A percentile compares a stretch with the other conserved stretches of the same genome.
These are phyloP conservation scores for Scophthalmus maximus DNA, from an alignment of 2,113 vertebrate genomes.

Conservation along the genomic window DNA sequence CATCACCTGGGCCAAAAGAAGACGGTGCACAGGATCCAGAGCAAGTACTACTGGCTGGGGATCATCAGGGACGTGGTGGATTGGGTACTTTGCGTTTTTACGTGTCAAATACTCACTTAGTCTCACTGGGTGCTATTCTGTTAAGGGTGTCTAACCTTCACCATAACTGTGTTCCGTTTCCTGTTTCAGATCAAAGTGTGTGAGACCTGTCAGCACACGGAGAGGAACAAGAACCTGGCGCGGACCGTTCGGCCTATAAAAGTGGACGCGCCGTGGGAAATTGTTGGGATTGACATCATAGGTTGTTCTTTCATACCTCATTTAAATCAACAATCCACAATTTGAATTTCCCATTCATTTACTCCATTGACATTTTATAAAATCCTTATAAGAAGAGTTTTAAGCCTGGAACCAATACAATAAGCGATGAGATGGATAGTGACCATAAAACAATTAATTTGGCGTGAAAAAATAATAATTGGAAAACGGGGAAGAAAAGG, in stretches of 20 bases:
- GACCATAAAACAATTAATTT: no score
- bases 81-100: conserved; percentile 82
- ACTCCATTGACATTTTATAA: no score
- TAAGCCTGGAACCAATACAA: no score
- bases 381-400: no score
- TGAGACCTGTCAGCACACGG: conserved; percentile 89
- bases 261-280: conserved; percentile 90
- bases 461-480: no score
- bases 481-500: no score
- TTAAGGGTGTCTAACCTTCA: not conserved
- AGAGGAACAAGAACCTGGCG: conserved; percentile 84
- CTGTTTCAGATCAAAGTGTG: conserved; percentile 89
- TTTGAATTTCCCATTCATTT: not conserved
- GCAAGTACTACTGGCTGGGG: conserved; percentile 93
- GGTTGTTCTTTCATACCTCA: conserved; percentile 81
- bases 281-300: conserved; percentile 85
- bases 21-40: conserved; percentile 91
- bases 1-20: conserved; percentile 94
- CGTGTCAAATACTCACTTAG: no score
- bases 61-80: conserved; percentile 94
- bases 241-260: conserved; percentile 84
- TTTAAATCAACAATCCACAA: not conserved
- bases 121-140: not conserved
- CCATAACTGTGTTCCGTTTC: not conserved
- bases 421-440: no score